These are phyloP conservation scores for Biston betularia DNA, from an alignment of 2,888 invertebrate genomes.

Conservation along the genomic window DNA sequence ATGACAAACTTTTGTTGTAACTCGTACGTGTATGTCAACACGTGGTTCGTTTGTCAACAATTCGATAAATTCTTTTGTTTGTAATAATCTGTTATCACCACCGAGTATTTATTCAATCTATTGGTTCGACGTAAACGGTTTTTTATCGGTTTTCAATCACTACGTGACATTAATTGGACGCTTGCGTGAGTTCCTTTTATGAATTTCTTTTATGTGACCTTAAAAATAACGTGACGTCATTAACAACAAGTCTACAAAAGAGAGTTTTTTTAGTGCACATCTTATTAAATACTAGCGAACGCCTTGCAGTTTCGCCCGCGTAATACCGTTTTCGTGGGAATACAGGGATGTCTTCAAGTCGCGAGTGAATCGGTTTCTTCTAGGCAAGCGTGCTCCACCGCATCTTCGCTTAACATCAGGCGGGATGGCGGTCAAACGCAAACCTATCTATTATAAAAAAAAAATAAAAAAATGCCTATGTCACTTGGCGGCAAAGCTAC, in stretches of 20 bases:
- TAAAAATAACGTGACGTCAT: constrained; percentile 1
- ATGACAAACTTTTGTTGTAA: not conserved
- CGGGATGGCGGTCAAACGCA: too few species aligned
- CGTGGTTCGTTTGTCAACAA: not conserved
- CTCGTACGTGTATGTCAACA: not conserved
- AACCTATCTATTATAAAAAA: too few species aligned
- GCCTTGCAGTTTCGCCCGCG: too few species aligned
- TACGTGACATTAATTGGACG: constrained; percentile 24
- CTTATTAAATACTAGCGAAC: too few species aligned
- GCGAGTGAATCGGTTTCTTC: too few species aligned
- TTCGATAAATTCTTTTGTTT: constrained; percentile 8
- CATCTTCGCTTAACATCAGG: too few species aligned
- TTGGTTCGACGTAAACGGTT: constrained; percentile 23
- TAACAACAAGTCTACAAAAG: not conserved
- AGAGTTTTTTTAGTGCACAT: too few species aligned
- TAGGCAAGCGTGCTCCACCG: too few species aligned
- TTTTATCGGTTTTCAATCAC: constrained; percentile 43
- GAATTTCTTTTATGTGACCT: constrained; percentile 37
- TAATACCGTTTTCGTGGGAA: too few species aligned
- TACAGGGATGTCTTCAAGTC: too few species aligned
- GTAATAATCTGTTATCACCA: constrained; percentile 17
- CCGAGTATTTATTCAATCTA: constrained; percentile 20
- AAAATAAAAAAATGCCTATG: too few species aligned
- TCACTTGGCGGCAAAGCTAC: too few species aligned
- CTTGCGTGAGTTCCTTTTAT: constrained; percentile 37